These are phyloP conservation scores for Myotis planiceps DNA, from an alignment of 2,797 vertebrate genomes.

Conservation along the genomic window DNA sequence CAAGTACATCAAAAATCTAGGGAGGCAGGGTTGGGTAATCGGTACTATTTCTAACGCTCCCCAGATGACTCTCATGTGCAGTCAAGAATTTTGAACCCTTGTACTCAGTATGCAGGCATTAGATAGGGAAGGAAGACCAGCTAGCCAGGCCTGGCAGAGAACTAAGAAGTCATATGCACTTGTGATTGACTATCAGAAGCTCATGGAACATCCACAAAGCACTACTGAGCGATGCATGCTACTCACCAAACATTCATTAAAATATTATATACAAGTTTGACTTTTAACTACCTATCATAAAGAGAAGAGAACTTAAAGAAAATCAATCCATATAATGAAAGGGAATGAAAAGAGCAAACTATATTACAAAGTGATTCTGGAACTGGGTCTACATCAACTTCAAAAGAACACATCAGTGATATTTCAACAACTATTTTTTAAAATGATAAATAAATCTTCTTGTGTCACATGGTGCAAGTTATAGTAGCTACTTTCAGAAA, in stretches of 20 bases:
- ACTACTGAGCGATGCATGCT: not conserved
- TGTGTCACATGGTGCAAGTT: not conserved
- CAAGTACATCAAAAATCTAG: not conserved
- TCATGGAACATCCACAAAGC: not conserved
- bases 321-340: not conserved
- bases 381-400: not conserved
- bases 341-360: not conserved
- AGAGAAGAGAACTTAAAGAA: constrained; percentile 1
- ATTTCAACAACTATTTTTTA: not conserved
- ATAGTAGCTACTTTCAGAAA: not conserved
- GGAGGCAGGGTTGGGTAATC: not conserved
- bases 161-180: not conserved
- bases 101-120: not conserved
- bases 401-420: not conserved
- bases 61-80: not conserved
- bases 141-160: not conserved
- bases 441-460: not conserved
- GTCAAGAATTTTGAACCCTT: not conserved
- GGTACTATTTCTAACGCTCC: not conserved
- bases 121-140: not conserved
- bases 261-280: not conserved
- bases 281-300: not conserved
- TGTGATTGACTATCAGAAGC: not conserved
- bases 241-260: not conserved
- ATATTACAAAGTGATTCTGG: not conserved